Percentiles rank a stretch among this genome's conserved stretches.
phyloP scores from a whole-genome alignment of 35 echinoderm and acorn worm genomes.

The Lytechinus pictus region DNA sequence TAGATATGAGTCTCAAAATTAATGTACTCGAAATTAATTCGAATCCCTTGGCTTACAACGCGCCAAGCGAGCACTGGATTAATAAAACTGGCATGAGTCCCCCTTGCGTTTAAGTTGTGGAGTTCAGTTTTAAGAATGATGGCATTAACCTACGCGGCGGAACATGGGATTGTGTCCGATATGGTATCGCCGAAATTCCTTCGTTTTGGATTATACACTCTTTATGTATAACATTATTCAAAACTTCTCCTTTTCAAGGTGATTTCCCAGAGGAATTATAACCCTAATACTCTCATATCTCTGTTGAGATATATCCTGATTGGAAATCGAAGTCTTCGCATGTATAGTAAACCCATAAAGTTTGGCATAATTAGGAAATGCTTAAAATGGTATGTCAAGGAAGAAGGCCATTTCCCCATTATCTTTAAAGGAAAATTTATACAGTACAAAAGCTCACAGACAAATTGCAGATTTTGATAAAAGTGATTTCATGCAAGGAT shows the following conservation, averaged over 20 bases:
- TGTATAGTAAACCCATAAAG: no score
- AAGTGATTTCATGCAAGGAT: no score
- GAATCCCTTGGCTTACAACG: neutral
- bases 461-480: no score
- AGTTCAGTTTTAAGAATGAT: neutral
- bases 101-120: neutral
- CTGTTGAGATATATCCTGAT: neutral
- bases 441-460: no score
- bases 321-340: neutral
- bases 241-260: neutral
- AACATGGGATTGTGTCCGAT: neutral
- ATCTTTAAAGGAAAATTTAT: no score
- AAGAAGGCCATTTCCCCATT: no score
- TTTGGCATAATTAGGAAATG: no score
- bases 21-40: neutral
- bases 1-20: neutral
- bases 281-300: neutral
- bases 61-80: neutral
- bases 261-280: neutral
- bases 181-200: neutral
- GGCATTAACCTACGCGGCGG: neutral
- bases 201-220: neutral
- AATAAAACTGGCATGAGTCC: neutral
- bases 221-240: neutral
- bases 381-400: no score